Conservation (phyloP, 2,113 vertebrate genomes). For the Corythaeola cristata region DNA sequence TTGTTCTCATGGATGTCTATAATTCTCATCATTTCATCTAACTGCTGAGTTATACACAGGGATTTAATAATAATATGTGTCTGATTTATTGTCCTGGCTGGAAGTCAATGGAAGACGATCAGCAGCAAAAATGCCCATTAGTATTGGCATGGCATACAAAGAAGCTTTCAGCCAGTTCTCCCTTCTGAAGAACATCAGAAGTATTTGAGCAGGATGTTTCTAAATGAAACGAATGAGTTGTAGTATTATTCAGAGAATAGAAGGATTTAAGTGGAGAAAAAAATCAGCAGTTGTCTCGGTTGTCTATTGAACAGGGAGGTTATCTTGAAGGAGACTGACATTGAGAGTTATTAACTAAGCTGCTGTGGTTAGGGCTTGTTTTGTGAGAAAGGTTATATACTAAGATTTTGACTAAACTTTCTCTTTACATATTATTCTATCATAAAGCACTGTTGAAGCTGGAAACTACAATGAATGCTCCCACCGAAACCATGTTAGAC, state of each 20-base stretch:
- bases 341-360: not conserved
- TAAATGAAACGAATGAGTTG: not conserved
- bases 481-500: not conserved
- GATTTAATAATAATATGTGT: not conserved
- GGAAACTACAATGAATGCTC: not conserved
- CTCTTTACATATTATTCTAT: not conserved
- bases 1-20: not conserved
- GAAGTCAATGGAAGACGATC: not conserved
- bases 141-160: not conserved
- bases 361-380: not conserved
- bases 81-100: not conserved
- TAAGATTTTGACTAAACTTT: not conserved
- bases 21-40: not conserved
- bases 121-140: not conserved
- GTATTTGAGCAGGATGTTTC: not conserved
- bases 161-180: not conserved
- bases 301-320: not conserved
- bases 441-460: not conserved
- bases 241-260: not conserved
- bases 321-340: not conserved
- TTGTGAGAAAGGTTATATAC: not conserved
- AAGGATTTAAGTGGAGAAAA: not conserved
- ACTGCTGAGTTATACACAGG: not conserved
- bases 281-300: accelerated
- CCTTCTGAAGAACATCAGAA: not conserved